Percentiles rank a stretch among this genome's conserved stretches.
phyloP scores from a whole-genome alignment of 2,113 vertebrate species.

The Lepus timidus region DNA sequence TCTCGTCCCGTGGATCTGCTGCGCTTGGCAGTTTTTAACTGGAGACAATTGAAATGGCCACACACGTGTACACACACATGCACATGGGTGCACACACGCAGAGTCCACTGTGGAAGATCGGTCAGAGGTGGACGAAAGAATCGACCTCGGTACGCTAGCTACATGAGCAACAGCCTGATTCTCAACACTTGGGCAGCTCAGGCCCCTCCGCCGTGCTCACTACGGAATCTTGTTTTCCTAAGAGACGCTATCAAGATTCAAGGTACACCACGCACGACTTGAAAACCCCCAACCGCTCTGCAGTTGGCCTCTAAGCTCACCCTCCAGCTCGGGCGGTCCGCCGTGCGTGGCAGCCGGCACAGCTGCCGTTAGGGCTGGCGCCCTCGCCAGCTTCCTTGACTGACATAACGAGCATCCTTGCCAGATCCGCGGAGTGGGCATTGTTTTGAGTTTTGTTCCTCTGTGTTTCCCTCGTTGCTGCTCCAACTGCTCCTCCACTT shows the following conservation, averaged over 20 bases:
- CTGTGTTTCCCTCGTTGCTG: neutral
- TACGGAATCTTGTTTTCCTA: neutral
- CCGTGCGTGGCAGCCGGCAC: conserved; percentile 33
- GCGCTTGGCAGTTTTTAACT: neutral
- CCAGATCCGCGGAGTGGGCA: neutral
- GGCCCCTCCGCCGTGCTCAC: neutral
- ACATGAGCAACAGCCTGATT: no score
- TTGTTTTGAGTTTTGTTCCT: conserved; percentile 28
- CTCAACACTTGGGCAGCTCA: neutral
- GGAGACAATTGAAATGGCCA: neutral
- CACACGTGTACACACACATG: neutral
- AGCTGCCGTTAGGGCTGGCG: conserved; percentile 54
- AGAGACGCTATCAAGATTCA: conserved; percentile 44
- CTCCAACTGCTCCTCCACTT: neutral
- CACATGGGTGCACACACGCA: no score
- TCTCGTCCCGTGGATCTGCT: neutral
- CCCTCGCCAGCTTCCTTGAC: neutral
- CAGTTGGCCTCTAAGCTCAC: conserved; percentile 34
- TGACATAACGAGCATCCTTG: neutral
- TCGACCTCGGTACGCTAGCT: fast-evolving
- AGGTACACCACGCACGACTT: neutral
- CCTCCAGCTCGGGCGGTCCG: neutral
- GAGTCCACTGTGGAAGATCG: neutral
- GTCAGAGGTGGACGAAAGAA: neutral
- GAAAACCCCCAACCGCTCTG: conserved; percentile 39